Evolutionary conservation across 2,888 invertebrate species (phyloP), one percentile per base, ranked within the genome.

Genomic region (Carcina quercana): DNA sequence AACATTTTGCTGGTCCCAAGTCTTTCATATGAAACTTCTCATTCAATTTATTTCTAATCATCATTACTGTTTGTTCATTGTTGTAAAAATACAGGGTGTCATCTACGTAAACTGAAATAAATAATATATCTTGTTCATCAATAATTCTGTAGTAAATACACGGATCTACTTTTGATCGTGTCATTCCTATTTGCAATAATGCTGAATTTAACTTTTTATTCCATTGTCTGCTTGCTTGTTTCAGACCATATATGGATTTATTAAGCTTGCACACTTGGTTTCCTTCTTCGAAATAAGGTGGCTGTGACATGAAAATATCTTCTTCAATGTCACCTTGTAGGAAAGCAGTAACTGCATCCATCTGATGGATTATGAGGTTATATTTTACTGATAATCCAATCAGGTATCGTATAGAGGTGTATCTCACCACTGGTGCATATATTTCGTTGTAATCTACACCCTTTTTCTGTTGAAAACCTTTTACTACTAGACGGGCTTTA

Each of bases 401-500:
- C 11, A 43, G 3, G 3, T 28, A 7, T 25, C 36, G 15, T 7
- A 42, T 36, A 7, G 44, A 38, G 2, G 24, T 28, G 14, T 29
- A 25, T 14, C 24, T 34, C 3, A 30, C 44, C 15, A 43, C 41
- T 11, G 37, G 38, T 17, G 37, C 37, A 24, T 37, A 43, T 5
- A 37, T 38, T 10, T 43, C 19, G 2, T 43, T 28, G 22, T 36
- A 38, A 15, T 43, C 38, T 1, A 36, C 5, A 8, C 38, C 40
- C 30, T 35, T 30, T n/a, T 26, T 28, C 30, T 43, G 40, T 8
- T 24, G n/a, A 26, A 13, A 40, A 2, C 38, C 39, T 22, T 26
- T 28, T 6, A 31, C 28, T 3, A 40, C 40, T 13, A 37, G 38
- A 4, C 57, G 34, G 3, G 47, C 48, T 35, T 50, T 55, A 24